Percentiles rank a stretch among this genome's conserved stretches.
These are phyloP conservation scores for Astatoreochromis straeleni DNA, from an alignment of 2,113 vertebrate species.

Conservation along the genomic window DNA sequence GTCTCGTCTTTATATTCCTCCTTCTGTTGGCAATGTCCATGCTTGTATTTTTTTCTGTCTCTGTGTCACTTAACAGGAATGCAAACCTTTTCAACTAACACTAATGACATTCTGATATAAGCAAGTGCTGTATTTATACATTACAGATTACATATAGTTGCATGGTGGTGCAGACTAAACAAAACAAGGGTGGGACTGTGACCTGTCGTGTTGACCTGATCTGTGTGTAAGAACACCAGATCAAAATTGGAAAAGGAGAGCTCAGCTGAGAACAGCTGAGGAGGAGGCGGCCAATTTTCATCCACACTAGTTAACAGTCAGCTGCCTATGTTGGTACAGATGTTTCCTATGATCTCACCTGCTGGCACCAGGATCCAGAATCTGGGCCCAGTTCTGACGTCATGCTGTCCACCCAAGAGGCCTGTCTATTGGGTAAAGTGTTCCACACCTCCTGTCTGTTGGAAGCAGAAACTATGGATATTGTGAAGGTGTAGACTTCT, in stretches of 20 bases:
- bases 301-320: slow-evolving; percentile 47
- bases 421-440: slow-evolving; percentile 2
- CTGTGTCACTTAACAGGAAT: neutral
- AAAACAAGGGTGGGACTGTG: neutral
- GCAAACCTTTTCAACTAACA: neutral
- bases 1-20: neutral
- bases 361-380: slow-evolving; percentile 41
- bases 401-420: slow-evolving; percentile 27
- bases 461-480: neutral
- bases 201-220: neutral
- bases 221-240: neutral
- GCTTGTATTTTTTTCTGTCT: neutral
- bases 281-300: slow-evolving; percentile 20
- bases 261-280: neutral
- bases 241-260: neutral
- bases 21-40: neutral
- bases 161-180: neutral
- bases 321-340: slow-evolving; percentile 38
- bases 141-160: neutral
- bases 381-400: slow-evolving; percentile 15
- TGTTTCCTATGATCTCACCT: slow-evolving; percentile 72
- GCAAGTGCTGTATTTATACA: neutral
- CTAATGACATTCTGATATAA: neutral
- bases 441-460: neutral
- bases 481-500: neutral